Evolutionary conservation across 1,140 invertebrate genomes (phyloP), one percentile per base, ranked within the genome.

Genomic region (Plodia interpunctella): DNA sequence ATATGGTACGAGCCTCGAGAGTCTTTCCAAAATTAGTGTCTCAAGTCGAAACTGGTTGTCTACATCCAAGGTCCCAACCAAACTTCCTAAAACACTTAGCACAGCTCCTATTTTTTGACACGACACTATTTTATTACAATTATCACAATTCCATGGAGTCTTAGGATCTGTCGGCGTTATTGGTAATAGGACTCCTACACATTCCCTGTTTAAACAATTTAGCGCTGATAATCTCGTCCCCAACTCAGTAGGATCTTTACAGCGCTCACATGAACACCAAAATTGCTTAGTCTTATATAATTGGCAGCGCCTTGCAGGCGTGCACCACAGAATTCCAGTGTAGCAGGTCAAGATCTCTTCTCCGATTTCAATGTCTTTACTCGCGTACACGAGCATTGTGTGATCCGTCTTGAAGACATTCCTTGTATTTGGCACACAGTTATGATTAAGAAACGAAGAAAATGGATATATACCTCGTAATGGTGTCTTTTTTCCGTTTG

Each of bases 341-440:
- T 97, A 96, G 15, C 93, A 92, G 70, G 93, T 94, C 10, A 93
- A 93, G 5, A 97, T 91, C 80, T 95, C 94, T 30, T 93, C 88
- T 11, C 93, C 94, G 49, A 87, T 70, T 8, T 84, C 73, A 49
- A 96, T 96, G 10, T 91, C 85, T 52, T 84, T 80, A 0, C 92
- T 88, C 2, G 95, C 93, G 60, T 89, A 92, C 0, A 94, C 91
- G 9, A 90, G 78, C 80, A 96, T 93, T 0, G 84, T 84, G 30
- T 92, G 91, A 21, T 91, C 76, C 0, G 83, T 68, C 60, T 91
- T 90, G 59, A 94, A 94, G 35, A 91, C 81, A 66, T 94, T 94
- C 54, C 91, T 91, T 0, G 94, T 94, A 78, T 96, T 97, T 1
- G 95, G 94, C 8, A 90, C 80, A 75, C 95, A 97, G 44, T 90